Conservation (phyloP, 2,113 vertebrate species). For the Herpetotheres cachinnans region DNA sequence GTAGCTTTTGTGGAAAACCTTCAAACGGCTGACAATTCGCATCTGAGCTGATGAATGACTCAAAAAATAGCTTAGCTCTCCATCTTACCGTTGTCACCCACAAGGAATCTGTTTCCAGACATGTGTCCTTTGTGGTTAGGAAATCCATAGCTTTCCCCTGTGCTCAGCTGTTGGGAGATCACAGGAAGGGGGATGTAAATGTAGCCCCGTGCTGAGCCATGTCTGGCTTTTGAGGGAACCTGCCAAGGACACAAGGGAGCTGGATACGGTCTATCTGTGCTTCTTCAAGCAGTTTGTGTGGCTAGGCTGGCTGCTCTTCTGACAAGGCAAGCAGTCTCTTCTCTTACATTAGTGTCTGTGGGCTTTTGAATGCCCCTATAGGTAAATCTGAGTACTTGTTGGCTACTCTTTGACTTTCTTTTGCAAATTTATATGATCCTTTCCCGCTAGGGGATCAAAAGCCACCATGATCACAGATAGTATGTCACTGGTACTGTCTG, state of each 20-base stretch:
- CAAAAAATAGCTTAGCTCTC: constrained; percentile 33
- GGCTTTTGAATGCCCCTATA: not conserved
- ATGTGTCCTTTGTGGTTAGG: not conserved
- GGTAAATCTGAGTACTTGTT: not conserved
- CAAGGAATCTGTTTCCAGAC: not conserved
- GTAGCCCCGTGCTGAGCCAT: not conserved
- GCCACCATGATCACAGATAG: not conserved
- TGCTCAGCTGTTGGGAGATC: not conserved
- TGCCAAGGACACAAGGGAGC: not conserved
- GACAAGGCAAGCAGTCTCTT: not conserved
- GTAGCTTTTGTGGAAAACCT: constrained; percentile 29
- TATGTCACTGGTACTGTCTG: not conserved
- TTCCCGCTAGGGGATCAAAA: not conserved
- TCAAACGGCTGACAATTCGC: constrained; percentile 26
- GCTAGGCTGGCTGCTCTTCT: not conserved
- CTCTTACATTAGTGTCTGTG: not conserved
- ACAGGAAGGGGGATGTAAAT: not conserved
- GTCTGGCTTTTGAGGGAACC: not conserved
- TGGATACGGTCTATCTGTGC: not conserved
- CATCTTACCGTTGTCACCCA: not conserved
- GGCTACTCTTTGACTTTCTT: not conserved
- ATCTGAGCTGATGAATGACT: constrained; percentile 52
- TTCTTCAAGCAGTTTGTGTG: not conserved
- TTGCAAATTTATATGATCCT: not conserved
- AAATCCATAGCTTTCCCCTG: not conserved